These are phyloP conservation scores for Dyspetes luteomarginatus DNA, from an alignment of 2,888 invertebrate genomes.

Conservation along the genomic window DNA sequence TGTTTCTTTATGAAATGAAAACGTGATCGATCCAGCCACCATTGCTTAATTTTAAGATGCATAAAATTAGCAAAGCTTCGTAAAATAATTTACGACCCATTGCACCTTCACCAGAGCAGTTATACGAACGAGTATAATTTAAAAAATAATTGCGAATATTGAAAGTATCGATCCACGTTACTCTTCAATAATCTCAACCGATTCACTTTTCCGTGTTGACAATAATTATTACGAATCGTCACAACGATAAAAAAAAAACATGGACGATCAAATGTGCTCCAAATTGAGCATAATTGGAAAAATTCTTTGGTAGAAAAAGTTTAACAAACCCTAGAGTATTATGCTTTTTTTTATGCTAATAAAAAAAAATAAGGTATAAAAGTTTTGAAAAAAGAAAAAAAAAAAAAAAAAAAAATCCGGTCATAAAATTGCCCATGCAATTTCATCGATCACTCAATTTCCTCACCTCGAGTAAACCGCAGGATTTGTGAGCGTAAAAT, in stretches of 20 bases:
- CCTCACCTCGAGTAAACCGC: conserved; percentile 87
- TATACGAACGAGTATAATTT: background rate
- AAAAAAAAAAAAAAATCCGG: background rate
- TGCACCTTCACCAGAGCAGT: background rate
- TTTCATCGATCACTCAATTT: conserved; percentile 30
- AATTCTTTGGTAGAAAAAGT: background rate
- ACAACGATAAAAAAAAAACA: background rate
- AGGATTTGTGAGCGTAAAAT: conserved; percentile 84
- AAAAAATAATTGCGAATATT: background rate
- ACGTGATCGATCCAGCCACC: background rate
- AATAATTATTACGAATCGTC: background rate
- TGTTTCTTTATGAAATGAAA: background rate
- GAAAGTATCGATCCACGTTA: background rate
- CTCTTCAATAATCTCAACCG: background rate
- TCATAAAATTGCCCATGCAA: background rate
- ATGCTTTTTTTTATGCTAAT: too few species aligned
- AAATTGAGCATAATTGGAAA: background rate
- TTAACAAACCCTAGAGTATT: background rate
- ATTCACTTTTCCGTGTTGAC: background rate
- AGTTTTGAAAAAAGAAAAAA: too few species aligned
- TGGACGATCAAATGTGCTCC: background rate
- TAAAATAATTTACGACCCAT: background rate
- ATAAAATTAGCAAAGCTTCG: background rate
- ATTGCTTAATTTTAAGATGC: background rate
- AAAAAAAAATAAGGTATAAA: too few species aligned